Base-by-base conservation (phyloP, 2,797 vertebrate genomes). In the Sphaeramia orbicularis region DNA sequence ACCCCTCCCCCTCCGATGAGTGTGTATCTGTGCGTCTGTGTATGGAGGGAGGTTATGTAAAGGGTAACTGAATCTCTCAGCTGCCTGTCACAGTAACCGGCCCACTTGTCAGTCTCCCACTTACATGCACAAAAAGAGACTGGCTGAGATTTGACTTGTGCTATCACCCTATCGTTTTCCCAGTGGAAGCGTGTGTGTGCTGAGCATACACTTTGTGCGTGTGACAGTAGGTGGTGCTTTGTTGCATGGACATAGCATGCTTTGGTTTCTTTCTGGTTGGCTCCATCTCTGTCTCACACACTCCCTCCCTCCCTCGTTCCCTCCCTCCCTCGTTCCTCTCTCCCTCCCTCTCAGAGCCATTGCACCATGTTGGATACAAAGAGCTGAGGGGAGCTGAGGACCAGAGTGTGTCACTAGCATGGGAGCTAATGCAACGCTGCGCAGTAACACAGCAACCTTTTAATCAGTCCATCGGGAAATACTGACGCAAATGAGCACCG, bases 321-420 rank as follows among this genome's bases (percentile, higher is more conserved):
- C 80, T 85, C 83, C 61, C 73, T 43, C 60, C 14, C 9, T 59
- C 53, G 58, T 55, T 55, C 32, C 67, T 60, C 43, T 61, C 80
- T 85, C 83, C 61, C 73, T 83, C 57, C 74, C 71, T 87, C 65
- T 74, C 36, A 30, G 63, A 89, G 85, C 75, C 85, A 80, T 80
- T 91, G 89, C 92, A 93, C 88, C 92, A 92, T 92, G 91, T 92
- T 91, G 77, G 87, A 91, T 90, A 90, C 88, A 93, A 91, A 93
- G 89, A 89, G 80, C 81, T 71, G 66, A 86, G 75, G 73, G 82
- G 82, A 91, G 82, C 62, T 27, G 60, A 84, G 86, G 83, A 88
- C 81, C 52, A 43, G 77, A 74, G 83, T 50, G 71, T 89, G 84
- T 85, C 89, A 89, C 86, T 89, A 80, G 83, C 87, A 90, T 82